These are phyloP conservation scores for Xiphophorus maculatus DNA, from an alignment of 2,113 vertebrate genomes.

Conservation along the genomic window DNA sequence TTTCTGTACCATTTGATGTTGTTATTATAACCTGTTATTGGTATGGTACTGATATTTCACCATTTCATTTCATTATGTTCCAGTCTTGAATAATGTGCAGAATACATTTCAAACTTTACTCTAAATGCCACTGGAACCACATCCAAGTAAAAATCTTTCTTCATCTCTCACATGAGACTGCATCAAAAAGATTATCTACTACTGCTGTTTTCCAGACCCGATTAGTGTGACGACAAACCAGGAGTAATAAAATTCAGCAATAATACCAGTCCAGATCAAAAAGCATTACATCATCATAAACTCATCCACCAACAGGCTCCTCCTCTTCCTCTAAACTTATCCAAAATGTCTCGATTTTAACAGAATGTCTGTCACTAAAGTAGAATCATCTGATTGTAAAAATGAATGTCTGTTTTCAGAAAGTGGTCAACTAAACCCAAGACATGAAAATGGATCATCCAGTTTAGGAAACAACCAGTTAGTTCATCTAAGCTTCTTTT, in stretches of 20 bases:
- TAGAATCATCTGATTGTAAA: neutral
- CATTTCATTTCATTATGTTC: neutral
- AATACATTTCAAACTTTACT: neutral
- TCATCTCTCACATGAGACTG: neutral
- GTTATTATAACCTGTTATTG: no score
- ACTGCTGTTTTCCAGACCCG: conserved; percentile 8
- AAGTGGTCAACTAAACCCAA: no score
- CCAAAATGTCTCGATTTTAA: neutral
- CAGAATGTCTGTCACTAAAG: neutral
- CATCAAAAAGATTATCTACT: neutral
- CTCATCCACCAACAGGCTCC: conserved; percentile 4
- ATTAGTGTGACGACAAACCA: conserved; percentile 22
- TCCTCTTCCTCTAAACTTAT: neutral
- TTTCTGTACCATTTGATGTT: no score
- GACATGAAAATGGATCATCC: no score
- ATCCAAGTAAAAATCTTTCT: neutral
- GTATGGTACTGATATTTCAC: neutral
- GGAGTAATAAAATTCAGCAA: conserved; percentile 14
- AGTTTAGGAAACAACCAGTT: neutral
- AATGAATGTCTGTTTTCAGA: neutral
- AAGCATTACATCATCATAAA: conserved; percentile 47
- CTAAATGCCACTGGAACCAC: neutral
- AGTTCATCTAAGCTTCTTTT: no score
- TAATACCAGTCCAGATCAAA: conserved; percentile 29
- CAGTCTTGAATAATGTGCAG: neutral